A percentile compares a stretch with the other conserved stretches of the same genome.
Conservation (phyloP, 2,797 vertebrate genomes). For the Capromys pilorides region DNA sequence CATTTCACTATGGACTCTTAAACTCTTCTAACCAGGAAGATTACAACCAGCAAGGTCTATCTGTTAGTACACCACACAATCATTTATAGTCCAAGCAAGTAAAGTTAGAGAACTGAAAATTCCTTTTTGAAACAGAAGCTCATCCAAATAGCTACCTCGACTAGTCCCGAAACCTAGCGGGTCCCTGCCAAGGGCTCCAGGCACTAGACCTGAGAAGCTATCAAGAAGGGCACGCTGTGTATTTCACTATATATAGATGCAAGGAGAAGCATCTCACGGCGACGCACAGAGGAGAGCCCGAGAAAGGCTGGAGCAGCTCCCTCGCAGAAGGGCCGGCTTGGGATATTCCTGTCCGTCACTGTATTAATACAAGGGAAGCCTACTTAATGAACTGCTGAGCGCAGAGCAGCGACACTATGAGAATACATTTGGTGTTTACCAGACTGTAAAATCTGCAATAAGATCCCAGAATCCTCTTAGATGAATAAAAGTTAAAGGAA, state of each 20-base stretch:
- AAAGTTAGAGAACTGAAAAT: slow-evolving; percentile 57
- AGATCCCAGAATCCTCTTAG: slow-evolving; percentile 69
- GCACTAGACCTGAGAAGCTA: slow-evolving; percentile 18
- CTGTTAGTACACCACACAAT: slow-evolving; percentile 26
- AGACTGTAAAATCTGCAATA: slow-evolving; percentile 74
- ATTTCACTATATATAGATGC: not conserved
- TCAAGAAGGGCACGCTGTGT: not conserved
- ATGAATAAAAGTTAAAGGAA: slow-evolving; percentile 76
- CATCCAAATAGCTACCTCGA: slow-evolving; percentile 9
- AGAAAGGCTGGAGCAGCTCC: not conserved
- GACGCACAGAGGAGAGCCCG: not conserved
- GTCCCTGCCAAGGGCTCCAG: not conserved
- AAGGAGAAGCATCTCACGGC: slow-evolving; percentile 17
- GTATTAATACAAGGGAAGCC: slow-evolving; percentile 56
- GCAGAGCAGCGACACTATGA: slow-evolving; percentile 46
- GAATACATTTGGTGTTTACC: slow-evolving; percentile 78
- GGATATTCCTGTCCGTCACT: not conserved
- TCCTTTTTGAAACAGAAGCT: not conserved
- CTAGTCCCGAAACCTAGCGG: not conserved
- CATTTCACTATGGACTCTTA: slow-evolving; percentile 25
- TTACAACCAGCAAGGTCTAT: slow-evolving; percentile 48
- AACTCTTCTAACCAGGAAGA: slow-evolving; percentile 43
- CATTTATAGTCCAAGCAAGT: slow-evolving; percentile 26
- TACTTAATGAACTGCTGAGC: slow-evolving; percentile 66
- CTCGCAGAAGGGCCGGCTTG: not conserved